Conservation (phyloP, 2,113 vertebrate genomes). For the Oncorhynchus keta region DNA sequence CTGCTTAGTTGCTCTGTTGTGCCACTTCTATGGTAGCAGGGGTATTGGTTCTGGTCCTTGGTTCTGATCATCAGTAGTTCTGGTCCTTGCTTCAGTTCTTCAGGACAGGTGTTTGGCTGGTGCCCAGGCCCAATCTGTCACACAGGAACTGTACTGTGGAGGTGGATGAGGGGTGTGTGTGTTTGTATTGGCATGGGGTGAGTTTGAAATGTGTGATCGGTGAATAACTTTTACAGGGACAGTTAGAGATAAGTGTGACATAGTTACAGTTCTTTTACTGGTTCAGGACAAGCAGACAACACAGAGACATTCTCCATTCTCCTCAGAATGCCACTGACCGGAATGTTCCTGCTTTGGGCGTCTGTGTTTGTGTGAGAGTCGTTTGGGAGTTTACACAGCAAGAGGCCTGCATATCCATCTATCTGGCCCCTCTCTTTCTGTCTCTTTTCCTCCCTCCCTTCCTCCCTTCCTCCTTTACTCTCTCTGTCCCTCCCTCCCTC, state of each 20-base stretch:
- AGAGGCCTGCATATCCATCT: constrained; percentile 35
- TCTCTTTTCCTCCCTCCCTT: background rate
- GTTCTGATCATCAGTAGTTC: constrained; percentile 11
- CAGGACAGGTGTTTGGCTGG: background rate
- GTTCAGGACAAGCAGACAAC: background rate
- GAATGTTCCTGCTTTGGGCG: constrained; percentile 4
- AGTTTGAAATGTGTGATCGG: background rate
- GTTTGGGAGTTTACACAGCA: constrained; percentile 39
- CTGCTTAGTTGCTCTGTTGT: constrained; percentile 2
- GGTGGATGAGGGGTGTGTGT: background rate
- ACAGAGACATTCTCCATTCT: background rate
- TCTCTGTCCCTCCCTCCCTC: no score
- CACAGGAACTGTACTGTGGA: background rate
- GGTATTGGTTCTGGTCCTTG: no score
- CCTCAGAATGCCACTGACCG: constrained; percentile 17
- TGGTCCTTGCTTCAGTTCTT: background rate
- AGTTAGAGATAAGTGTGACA: background rate
- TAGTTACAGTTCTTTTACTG: background rate
- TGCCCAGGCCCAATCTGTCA: background rate
- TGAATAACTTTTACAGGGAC: background rate
- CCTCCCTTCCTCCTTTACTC: no score
- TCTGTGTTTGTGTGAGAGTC: constrained; percentile 20
- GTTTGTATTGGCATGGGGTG: background rate
- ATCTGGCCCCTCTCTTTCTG: background rate
- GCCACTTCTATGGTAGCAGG: no score